A percentile compares a stretch with the other conserved stretches of the same genome.
Evolutionary conservation across 2,797 vertebrate genomes (phyloP).

Genomic region (Acanthurus tractus): DNA sequence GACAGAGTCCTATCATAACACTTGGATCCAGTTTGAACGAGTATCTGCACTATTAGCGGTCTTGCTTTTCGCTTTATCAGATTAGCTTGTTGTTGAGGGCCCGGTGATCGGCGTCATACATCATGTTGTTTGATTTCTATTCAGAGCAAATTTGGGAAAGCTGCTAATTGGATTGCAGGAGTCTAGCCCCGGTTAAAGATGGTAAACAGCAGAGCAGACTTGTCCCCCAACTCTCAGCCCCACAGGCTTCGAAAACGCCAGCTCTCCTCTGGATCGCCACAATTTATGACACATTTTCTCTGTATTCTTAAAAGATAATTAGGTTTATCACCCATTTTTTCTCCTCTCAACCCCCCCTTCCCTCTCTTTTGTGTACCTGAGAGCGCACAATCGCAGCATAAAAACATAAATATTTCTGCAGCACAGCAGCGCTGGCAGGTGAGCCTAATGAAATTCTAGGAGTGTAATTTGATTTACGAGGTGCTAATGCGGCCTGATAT

Average conservation of each 20-base stretch:
- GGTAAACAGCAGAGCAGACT: conserved; percentile 72
- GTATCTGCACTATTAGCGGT: conserved; percentile 74
- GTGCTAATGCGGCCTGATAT: conserved; percentile 87
- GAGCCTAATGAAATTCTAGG: conserved; percentile 87
- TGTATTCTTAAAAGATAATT: conserved; percentile 85
- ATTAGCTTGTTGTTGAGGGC: conserved; percentile 74
- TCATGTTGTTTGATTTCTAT: conserved; percentile 77
- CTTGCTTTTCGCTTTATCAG: conserved; percentile 63
- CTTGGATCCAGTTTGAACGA: conserved; percentile 71
- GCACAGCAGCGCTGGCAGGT: conserved; percentile 83
- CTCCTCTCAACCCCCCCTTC: conserved; percentile 28
- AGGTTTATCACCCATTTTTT: conserved; percentile 76
- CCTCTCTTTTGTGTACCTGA: conserved; percentile 79
- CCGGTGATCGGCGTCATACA: conserved; percentile 75
- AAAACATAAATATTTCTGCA: conserved; percentile 86
- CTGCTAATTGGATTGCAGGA: conserved; percentile 79
- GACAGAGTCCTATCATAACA: conserved; percentile 75
- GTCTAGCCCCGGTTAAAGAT: conserved; percentile 77
- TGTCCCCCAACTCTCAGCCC: conserved; percentile 70
- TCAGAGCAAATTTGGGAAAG: conserved; percentile 73
- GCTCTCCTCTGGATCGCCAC: conserved; percentile 72
- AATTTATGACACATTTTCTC: conserved; percentile 81
- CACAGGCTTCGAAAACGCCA: conserved; percentile 67
- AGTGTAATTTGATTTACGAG: conserved; percentile 88
- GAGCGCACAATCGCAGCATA: conserved; percentile 76